phyloP scores from a whole-genome alignment of 2,888 invertebrate species.

The Sminthurides aquaticus region DNA sequence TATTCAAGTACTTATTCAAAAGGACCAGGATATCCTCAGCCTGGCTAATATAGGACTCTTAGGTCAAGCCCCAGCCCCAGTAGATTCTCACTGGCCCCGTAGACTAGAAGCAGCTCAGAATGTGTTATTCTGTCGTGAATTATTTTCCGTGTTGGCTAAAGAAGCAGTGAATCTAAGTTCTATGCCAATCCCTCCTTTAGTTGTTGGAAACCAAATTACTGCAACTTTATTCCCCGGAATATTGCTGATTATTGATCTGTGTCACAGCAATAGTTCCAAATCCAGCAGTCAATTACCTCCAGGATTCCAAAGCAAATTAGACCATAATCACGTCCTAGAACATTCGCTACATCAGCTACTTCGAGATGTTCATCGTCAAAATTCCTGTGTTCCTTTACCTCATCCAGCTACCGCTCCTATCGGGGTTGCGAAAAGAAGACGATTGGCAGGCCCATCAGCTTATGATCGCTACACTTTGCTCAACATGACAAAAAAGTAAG shows the following conservation, averaged over 20 bases:
- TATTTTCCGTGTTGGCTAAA: slow-evolving; percentile 86
- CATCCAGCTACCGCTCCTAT: slow-evolving; percentile 90
- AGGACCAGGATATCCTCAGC: slow-evolving; percentile 85
- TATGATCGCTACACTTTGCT: slow-evolving; percentile 77
- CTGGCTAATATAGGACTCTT: slow-evolving; percentile 72
- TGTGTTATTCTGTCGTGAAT: slow-evolving; percentile 91
- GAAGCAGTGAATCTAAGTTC: slow-evolving; percentile 91
- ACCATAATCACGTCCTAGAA: slow-evolving; percentile 93
- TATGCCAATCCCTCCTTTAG: slow-evolving; percentile 85
- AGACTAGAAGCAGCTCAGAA: slow-evolving; percentile 95
- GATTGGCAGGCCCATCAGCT: slow-evolving; percentile 85
- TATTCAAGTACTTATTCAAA: slow-evolving; percentile 89
- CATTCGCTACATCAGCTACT: slow-evolving; percentile 90
- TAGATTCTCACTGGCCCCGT: slow-evolving; percentile 86
- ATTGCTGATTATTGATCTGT: slow-evolving; percentile 81
- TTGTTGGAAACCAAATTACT: slow-evolving; percentile 93
- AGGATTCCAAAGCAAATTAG: slow-evolving; percentile 52
- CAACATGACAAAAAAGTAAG: slow-evolving; percentile 71
- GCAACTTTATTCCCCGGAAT: slow-evolving; percentile 88
- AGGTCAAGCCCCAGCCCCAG: slow-evolving; percentile 63
- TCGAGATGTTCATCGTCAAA: slow-evolving; percentile 83
- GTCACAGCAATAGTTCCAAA: slow-evolving; percentile 67
- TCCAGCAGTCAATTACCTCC: slow-evolving; percentile 51
- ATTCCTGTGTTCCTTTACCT: slow-evolving; percentile 87
- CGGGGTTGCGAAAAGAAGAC: slow-evolving; percentile 83